Evolutionary conservation across 2,113 vertebrate species (phyloP), one percentile per base, ranked within the genome.

Genomic region (Scartelaos histophorus): DNA sequence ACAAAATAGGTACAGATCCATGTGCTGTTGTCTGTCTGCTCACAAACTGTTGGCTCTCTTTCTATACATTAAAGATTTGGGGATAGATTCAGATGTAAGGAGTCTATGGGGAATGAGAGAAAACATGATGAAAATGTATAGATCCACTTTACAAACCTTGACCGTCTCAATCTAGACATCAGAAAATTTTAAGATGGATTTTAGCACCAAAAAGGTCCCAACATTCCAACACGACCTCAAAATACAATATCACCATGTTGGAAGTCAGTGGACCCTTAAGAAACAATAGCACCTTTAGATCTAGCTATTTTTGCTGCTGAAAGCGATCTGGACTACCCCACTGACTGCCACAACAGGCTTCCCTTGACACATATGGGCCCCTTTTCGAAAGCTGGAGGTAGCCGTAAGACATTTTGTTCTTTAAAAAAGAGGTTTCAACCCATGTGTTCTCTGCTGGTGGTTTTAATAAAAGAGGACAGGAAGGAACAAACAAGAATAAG

Each of bases 1-100:
- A 98, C 95, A 97, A 95, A 97, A 95, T 95, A 96, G 95, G 95
- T 96, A 97, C 95, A 97, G 92, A 94, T 94, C 93, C 90, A 94
- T 85, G 91, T 94, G 92, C 82, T 94, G 92, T 93, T 93, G 87
- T 84, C 91, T 92, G 82, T 80, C 60, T 86, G 79, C 62, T 94
- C 92, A 85, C 88, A 83, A 79, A 87, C 83, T 73, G 76, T 75
- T 83, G 87, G 78, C 78, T 83, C 81, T 86, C 73, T 86, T 87
- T 90, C 77, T 93, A 92, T 88, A 85, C 86, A 79, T 77, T 84
- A 62, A 76, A 73, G 56, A 84, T 46, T 43, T 82, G 45, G 58
- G 68, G 75, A 71, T 66, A 80, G 86, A 85, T 82, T 35, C 19
- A 12, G 47, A 72, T 64, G 75, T 69, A 78, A n/a, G 1, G 67